phyloP scores from a whole-genome alignment of 2,888 invertebrate species.

The Pseudanteris insignis region DNA sequence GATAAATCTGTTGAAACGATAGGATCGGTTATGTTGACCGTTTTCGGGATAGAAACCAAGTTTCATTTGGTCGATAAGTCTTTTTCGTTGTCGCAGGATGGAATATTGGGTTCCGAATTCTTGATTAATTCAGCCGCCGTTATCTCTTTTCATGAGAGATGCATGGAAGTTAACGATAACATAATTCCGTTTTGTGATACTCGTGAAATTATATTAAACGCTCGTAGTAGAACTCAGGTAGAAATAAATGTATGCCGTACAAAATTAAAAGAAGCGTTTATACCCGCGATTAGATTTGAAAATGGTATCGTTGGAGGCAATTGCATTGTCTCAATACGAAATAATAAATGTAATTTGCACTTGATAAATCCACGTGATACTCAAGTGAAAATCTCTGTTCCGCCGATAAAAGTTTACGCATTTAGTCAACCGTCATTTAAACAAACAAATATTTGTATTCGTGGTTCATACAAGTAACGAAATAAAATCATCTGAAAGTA shows the following conservation, averaged over 20 bases:
- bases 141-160: not conserved
- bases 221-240: not conserved
- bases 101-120: not conserved
- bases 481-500: no score
- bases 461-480: no score
- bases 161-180: not conserved
- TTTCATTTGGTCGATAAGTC: not conserved
- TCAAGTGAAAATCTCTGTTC: no score
- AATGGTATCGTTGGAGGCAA: no score
- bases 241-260: not conserved
- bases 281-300: no score
- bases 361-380: no score
- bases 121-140: not conserved
- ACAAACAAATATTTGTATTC: no score
- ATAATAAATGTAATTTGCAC: no score
- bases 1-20: not conserved
- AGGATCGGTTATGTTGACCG: not conserved
- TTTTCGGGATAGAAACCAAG: not conserved
- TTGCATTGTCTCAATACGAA: no score
- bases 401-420: no score
- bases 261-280: not conserved
- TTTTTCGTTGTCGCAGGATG: not conserved
- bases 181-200: not conserved
- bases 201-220: not conserved
- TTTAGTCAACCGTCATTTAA: no score